Conservation (phyloP, 1,140 invertebrate species). For the Drosophila melanica region DNA sequence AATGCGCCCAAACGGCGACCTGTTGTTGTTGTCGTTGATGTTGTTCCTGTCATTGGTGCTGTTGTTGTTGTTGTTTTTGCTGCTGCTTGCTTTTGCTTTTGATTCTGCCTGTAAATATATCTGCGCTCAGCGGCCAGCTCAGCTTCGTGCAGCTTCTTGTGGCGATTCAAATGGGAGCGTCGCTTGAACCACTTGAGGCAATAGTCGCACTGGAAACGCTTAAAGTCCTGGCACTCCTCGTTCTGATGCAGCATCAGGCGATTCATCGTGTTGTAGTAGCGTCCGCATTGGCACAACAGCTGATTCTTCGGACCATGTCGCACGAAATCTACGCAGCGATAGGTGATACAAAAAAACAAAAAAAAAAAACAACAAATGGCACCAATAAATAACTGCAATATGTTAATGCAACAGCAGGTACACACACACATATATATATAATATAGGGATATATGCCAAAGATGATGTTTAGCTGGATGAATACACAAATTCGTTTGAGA, state of each 20-base stretch:
- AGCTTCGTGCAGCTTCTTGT: slow-evolving; percentile 63
- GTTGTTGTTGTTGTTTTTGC: neutral
- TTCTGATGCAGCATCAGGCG: slow-evolving; percentile 64
- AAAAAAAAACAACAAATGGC: slow-evolving; percentile 31
- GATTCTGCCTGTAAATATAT: neutral
- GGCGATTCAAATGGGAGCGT: slow-evolving; percentile 67
- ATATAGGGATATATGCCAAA: neutral
- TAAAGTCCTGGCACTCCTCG: slow-evolving; percentile 74
- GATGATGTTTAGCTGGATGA: slow-evolving; percentile 23
- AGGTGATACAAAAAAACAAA: slow-evolving; percentile 9
- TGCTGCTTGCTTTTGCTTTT: slow-evolving; percentile 44
- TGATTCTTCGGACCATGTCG: slow-evolving; percentile 65
- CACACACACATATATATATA: neutral
- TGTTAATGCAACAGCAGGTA: neutral
- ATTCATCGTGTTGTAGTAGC: slow-evolving; percentile 65
- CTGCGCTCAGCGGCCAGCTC: slow-evolving; percentile 40
- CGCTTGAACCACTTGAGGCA: slow-evolving; percentile 76
- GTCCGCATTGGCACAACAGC: slow-evolving; percentile 70
- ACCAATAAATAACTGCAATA: slow-evolving; percentile 11
- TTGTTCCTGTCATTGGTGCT: neutral
- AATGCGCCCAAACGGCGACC: slow-evolving; percentile 18
- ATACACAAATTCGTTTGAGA: slow-evolving; percentile 39
- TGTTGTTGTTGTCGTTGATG: neutral
- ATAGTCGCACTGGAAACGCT: slow-evolving; percentile 68
- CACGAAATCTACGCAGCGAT: slow-evolving; percentile 38